Evolutionary conservation across 2,113 vertebrate genomes (phyloP).

Genomic region (Podarcis muralis): DNA sequence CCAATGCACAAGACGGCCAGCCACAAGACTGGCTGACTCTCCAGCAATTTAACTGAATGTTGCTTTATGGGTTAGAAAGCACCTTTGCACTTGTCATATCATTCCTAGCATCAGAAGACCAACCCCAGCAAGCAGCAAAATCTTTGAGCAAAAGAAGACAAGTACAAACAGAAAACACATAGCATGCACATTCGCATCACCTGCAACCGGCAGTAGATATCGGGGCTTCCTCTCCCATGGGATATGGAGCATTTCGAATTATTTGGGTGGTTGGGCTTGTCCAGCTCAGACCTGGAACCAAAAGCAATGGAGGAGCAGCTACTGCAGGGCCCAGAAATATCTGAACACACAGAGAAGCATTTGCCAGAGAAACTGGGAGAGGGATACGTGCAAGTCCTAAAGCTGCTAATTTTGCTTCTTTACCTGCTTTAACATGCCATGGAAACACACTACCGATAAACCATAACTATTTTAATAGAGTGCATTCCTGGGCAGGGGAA

Average conservation of each 20-base stretch:
- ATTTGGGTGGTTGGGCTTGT: not conserved
- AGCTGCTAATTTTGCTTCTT: not conserved
- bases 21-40: not conserved
- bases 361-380: not conserved
- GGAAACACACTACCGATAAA: not conserved
- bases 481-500: not conserved
- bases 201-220: constrained; percentile 77
- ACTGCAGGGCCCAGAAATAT: not conserved
- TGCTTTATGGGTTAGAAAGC: not conserved
- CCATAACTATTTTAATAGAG: not conserved
- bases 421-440: too few relatives aligned
- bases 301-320: not conserved
- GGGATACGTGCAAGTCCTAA: not conserved
- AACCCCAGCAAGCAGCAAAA: too few relatives aligned
- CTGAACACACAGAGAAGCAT: too few relatives aligned
- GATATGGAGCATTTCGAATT: not conserved
- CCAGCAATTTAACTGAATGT: not conserved
- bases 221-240: constrained; percentile 28
- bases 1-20: not conserved
- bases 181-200: constrained; percentile 42
- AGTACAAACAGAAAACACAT: too few relatives aligned
- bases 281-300: constrained; percentile 54
- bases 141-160: not conserved
- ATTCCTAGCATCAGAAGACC: not conserved
- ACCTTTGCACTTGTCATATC: not conserved